phyloP scores from a whole-genome alignment of 2,888 invertebrate genomes.

The Isotomurus palustris region DNA sequence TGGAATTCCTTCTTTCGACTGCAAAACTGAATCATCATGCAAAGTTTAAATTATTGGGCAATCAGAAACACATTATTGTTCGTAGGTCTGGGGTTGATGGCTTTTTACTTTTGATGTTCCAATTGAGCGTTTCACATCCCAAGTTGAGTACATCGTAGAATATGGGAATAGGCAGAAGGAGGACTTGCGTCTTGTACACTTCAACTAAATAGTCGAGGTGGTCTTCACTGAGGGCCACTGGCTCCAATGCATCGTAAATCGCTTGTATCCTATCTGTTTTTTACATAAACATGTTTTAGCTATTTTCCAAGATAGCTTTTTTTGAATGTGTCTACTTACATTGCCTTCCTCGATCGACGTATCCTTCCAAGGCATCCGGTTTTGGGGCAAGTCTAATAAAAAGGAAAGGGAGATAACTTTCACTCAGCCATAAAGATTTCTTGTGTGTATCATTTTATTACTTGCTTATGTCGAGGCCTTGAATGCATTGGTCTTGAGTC shows the following conservation, averaged over 20 bases:
- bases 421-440: background rate
- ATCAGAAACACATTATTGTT: background rate
- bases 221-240: conserved; percentile 16
- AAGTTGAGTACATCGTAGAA: conserved; percentile 30
- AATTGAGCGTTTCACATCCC: conserved; percentile 25
- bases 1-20: conserved; percentile 16
- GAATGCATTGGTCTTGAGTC: conserved; percentile 18
- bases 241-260: conserved; percentile 20
- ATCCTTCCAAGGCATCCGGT: conserved; percentile 30
- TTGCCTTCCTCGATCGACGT: conserved; percentile 22
- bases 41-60: background rate
- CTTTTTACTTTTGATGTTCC: conserved; percentile 17
- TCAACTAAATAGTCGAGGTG: conserved; percentile 29
- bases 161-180: conserved; percentile 23
- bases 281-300: background rate
- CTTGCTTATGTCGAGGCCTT: conserved; percentile 27
- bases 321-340: conserved; percentile 7
- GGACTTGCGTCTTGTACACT: conserved; percentile 20
- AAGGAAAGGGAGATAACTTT: background rate
- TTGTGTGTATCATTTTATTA: background rate
- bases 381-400: conserved; percentile 22
- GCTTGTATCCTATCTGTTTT: conserved; percentile 11
- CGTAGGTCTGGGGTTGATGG: background rate
- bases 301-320: background rate
- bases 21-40: background rate